Percentiles rank a stretch among this genome's conserved stretches.
phyloP scores from a whole-genome alignment of 2,888 invertebrate genomes.

The Linnaemya tessellans region DNA sequence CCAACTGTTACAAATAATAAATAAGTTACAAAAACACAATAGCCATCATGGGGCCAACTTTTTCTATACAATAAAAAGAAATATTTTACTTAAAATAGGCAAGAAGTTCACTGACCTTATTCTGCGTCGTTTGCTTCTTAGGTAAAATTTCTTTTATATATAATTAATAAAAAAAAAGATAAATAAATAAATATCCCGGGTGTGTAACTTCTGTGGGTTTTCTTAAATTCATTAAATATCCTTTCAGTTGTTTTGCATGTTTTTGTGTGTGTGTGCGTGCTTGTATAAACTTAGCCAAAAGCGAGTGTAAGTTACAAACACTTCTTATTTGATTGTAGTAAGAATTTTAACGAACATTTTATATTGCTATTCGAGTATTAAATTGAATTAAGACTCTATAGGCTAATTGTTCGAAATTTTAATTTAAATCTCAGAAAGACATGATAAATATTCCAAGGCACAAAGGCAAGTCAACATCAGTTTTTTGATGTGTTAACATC shows the following conservation, averaged over 20 bases:
- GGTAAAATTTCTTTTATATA: not conserved
- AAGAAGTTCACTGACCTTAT: conserved; percentile 15
- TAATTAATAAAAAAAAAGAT: not conserved
- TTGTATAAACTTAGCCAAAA: not conserved
- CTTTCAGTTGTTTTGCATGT: not conserved
- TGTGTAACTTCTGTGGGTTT: not conserved
- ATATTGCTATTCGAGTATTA: too few species aligned
- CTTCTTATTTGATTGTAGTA: too few species aligned
- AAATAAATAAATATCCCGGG: not conserved
- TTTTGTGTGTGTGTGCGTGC: not conserved
- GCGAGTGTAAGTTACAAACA: not conserved
- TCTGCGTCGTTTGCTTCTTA: not conserved
- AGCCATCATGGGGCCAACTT: not conserved
- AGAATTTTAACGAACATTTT: too few species aligned
- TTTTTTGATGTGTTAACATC: too few species aligned
- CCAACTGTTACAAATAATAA: not conserved
- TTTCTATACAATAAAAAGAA: not conserved
- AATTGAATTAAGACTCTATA: too few species aligned
- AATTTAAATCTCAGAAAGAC: too few species aligned
- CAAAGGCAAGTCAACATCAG: too few species aligned
- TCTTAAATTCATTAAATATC: not conserved
- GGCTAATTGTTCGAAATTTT: too few species aligned
- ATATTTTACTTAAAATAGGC: not conserved
- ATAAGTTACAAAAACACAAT: not conserved
- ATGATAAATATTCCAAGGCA: too few species aligned